Base-by-base conservation (phyloP, 2,797 vertebrate species). In the Ambastaia sidthimunki region DNA sequence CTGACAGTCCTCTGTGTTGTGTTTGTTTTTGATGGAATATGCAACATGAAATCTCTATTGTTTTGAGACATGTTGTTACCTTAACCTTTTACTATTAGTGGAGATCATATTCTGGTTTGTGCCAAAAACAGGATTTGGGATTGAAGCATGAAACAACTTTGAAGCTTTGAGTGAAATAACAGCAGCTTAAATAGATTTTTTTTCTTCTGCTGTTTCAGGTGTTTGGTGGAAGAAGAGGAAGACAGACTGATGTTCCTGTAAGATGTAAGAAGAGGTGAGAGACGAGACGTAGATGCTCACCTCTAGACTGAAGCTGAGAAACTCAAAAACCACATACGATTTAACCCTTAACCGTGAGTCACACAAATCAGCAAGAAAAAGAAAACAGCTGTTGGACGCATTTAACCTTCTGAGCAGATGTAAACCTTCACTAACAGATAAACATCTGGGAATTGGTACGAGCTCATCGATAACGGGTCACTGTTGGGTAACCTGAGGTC, bases 161-260 rank as follows among this genome's bases (percentile, higher is more conserved):
- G 34, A 41, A 12, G 4, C 37, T 69, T 80, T 54, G 16, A 5
- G 66, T 66, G 15, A 60, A 57, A 52, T 68, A 73, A 47, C 55
- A 44, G 9, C 48, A 52, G 68, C 44, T 34, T 63, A 15, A 52
- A 11, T 10, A 78, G 13, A 31, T 62, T 78, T 19, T 9, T 12
- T 3, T 31, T n/a, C 0, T 71, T 41, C 19, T 54, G 63, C 0
- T 88, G 5, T 28, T 78, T 44, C 78, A 94, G 94, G 91, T 88
- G 89, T 86, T 89, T 95, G 84, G 84, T 94, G 85, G 91, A 91
- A 83, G 89, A 90, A 78, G 93, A 94, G 81, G 92, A 92, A 70
- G 84, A 82, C 67, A 87, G 93, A 78, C 83, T 92, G 80, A 91
- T 86, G 81, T 80, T 68, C 84, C 85, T 90, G 85, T 92, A 86